Evolutionary conservation across 1,140 invertebrate genomes (phyloP), one percentile per base, ranked within the genome.

Genomic region (Caenorhabditis inopinata): DNA sequence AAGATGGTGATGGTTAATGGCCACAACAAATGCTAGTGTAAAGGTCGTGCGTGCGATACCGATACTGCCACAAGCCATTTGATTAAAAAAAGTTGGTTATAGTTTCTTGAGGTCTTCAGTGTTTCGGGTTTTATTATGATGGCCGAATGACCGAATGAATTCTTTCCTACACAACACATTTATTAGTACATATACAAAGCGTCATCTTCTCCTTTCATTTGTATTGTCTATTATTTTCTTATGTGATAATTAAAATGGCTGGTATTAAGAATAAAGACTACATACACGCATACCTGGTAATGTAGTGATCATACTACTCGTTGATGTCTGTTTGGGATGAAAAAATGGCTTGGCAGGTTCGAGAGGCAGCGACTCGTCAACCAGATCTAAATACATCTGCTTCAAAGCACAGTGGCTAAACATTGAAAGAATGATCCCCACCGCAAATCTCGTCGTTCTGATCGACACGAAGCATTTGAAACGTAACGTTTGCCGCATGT

Each of bases 401-500:
- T 68, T 38, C 38, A 32, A 68, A 68, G 32, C 58, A 42, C n/a
- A 38, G 2, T 18, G 5, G 9, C 18, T 16, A 35, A 42, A 29
- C 7, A 1, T 42, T 23, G 38, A 68, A 68, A 38, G 1, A 21
- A 42, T n/a, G n/a, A n/a, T n/a, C 35, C 58, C 38, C 58, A 68
- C 58, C 58, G 38, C 58, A 48, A 76, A 49, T 76, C 16, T 45
- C 29, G 27, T 42, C 32, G 75, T 76, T 38, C 5, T 53, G 32
- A 23, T 76, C 75, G 45, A 76, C 45, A 21, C 76, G 48, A 38
- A 45, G 81, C 74, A 81, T 35, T 29, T 80, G 42, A 73, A 68
- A 81, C 21, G 76, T 77, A 27, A 81, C 80, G 35, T 47, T 48
- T 32, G 49, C 49, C n/a, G 74, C 75, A 35, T 76, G 48, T 25